Base-by-base conservation (phyloP, 2,888 invertebrate species). In the Pollenia labialis region DNA sequence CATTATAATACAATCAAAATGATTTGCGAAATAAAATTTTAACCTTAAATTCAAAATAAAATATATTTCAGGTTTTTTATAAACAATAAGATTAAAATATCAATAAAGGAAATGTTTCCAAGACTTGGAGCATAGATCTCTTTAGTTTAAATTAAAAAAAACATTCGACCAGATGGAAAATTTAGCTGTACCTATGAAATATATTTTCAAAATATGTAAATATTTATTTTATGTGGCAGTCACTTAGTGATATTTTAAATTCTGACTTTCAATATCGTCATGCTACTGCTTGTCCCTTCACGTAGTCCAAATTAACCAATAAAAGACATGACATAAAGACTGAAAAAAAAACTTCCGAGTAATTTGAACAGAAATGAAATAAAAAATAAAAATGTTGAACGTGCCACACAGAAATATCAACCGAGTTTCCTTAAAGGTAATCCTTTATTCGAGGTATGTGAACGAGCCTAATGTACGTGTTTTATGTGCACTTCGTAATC, bases 321-420 rank as follows among this genome's bases (percentile, higher is more conserved):
- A 85, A 85, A 76, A 85, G 50, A 72, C 77, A 82, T 76, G 74
- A 32, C 72, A 82, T 69, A 76, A 68, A 81, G 72, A 84, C 42
- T 68, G 3, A 68, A 48, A 72, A 68, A 81, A 83, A 80, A 71
- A 80, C 83, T 86, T 83, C 86, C 83, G 75, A 75, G 64, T 79
- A 83, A 68, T 83, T 79, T 56, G n/a, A 76, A 44, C 12, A 56
- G 50, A 66, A 48, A 46, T 42, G 23, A 64, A 64, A 64, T 69
- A 42, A 48, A 72, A 62, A 23, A 44, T 54, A 23, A 75, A 64
- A 83, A 72, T 66, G 40, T 76, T 71, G 75, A 74, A 81, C 81
- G 81, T 85, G 85, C 50, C 48, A 46, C 6, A 42, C 9, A 79
- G 60, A 76, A 46, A 52, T 42, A 40, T 52, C 3, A 18, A 40